Conservation (phyloP, 2,113 vertebrate genomes). For the Peromyscus leucopus region DNA sequence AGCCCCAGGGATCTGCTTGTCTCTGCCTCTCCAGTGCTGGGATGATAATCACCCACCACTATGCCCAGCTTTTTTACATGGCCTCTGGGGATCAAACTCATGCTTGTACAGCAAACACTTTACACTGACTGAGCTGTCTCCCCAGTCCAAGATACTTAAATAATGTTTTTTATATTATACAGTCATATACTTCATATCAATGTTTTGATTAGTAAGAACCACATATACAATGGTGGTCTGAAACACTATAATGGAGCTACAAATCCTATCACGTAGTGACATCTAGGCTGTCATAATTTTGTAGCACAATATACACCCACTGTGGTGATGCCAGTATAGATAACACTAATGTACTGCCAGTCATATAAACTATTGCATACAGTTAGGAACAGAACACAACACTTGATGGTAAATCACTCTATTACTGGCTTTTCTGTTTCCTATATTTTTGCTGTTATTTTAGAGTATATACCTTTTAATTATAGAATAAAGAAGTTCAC, state of each 20-base stretch:
- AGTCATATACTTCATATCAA: neutral
- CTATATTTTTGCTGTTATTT: neutral
- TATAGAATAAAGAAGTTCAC: neutral
- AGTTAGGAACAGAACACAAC: neutral
- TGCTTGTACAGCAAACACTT: neutral
- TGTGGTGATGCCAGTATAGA: neutral
- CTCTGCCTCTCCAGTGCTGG: neutral
- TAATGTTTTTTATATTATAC: constrained; percentile 9
- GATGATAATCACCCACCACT: neutral
- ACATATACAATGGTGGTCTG: neutral
- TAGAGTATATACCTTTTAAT: neutral
- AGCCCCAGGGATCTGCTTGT: neutral
- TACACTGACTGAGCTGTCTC: neutral
- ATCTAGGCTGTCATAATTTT: neutral
- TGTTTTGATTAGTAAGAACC: neutral
- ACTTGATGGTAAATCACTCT: neutral
- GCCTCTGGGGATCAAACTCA: neutral
- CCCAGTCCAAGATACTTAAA: neutral
- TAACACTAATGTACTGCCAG: neutral
- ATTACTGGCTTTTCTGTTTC: neutral
- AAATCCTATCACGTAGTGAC: neutral
- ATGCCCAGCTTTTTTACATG: neutral
- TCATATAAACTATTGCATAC: neutral
- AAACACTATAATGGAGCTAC: neutral
- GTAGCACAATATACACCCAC: neutral